Evolutionary conservation across 2,113 vertebrate species (phyloP).

Genomic region (Mandrillus leucophaeus): DNA sequence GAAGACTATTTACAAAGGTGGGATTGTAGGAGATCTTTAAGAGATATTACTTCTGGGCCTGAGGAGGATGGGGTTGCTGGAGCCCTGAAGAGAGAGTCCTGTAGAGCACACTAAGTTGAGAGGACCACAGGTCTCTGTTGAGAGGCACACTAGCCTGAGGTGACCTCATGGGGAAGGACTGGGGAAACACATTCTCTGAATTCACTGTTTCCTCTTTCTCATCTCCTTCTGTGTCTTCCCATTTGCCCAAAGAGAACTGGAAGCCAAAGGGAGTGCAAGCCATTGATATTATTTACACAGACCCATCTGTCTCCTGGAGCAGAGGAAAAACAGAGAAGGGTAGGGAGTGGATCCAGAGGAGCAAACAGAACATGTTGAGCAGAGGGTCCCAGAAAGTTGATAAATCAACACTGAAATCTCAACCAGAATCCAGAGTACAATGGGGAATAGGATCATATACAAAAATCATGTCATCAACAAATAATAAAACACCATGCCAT

Average conservation of each 20-base stretch:
- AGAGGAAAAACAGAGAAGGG: background rate
- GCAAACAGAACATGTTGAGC: background rate
- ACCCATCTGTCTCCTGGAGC: background rate
- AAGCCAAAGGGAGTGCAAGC: background rate
- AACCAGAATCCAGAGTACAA: constrained; percentile 16
- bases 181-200: background rate
- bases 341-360: background rate
- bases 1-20: background rate
- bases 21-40: background rate
- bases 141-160: background rate
- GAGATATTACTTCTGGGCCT: background rate
- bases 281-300: background rate
- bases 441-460: background rate
- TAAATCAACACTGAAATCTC: background rate
- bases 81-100: background rate
- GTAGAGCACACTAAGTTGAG: background rate
- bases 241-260: background rate
- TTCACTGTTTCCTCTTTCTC: background rate
- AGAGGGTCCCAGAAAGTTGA: background rate
- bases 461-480: background rate
- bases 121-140: background rate
- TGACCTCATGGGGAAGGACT: background rate
- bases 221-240: background rate
- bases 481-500: background rate
- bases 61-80: background rate